A percentile compares a stretch with the other conserved stretches of the same genome.
These are phyloP conservation scores for Drosophila athabasca DNA, from an alignment of 1,140 invertebrate species.

Conservation along the genomic window DNA sequence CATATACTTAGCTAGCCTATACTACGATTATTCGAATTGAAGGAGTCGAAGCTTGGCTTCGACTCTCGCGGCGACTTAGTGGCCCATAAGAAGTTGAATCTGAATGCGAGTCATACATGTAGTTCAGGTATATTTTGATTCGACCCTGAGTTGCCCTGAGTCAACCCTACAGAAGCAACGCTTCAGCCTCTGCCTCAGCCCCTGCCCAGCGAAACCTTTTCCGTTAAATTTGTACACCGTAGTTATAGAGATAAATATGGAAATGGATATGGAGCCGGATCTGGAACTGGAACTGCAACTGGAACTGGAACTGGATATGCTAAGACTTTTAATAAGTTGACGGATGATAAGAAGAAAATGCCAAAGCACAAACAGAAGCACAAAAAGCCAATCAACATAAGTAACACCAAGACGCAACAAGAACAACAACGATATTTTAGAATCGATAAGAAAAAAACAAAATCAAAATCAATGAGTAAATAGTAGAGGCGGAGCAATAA, in stretches of 20 bases:
- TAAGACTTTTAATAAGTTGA: neutral
- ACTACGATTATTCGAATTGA: constrained; percentile 43
- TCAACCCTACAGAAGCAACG: neutral
- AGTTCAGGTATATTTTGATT: constrained; percentile 10
- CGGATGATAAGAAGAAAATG: neutral
- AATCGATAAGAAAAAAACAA: constrained; percentile 29
- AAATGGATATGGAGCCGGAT: neutral
- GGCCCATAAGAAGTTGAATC: constrained; percentile 32
- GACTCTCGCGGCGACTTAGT: constrained; percentile 40
- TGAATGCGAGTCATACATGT: constrained; percentile 24
- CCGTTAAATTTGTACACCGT: constrained; percentile 46
- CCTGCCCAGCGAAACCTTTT: neutral
- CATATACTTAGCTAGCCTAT: constrained; percentile 35
- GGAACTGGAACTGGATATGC: constrained; percentile 13
- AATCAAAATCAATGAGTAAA: constrained; percentile 40
- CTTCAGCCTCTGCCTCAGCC: neutral
- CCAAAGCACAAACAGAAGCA: constrained; percentile 19
- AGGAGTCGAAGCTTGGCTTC: constrained; percentile 50
- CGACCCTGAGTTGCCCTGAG: constrained; percentile 3
- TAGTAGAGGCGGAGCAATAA: constrained; percentile 10
- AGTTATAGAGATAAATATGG: constrained; percentile 13
- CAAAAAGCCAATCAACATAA: constrained; percentile 28
- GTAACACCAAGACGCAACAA: constrained; percentile 16
- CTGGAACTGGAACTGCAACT: neutral
- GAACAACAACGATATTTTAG: constrained; percentile 32